phyloP scores from a whole-genome alignment of 2,797 vertebrate genomes.

The Pitangus sulphuratus region DNA sequence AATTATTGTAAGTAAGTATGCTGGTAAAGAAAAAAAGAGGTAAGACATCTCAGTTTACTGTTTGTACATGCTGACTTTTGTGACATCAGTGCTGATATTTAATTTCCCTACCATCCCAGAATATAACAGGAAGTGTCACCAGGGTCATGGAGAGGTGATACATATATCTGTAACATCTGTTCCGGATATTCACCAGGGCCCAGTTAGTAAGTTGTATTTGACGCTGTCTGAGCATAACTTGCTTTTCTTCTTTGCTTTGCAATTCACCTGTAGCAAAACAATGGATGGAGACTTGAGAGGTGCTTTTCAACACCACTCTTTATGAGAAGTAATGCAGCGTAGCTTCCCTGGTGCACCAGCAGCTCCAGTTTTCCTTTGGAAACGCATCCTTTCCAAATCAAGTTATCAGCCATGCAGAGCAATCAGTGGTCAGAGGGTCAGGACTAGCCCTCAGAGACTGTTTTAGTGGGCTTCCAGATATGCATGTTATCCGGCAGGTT shows the following conservation, averaged over 20 bases:
- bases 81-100: not conserved
- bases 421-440: not conserved
- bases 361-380: not conserved
- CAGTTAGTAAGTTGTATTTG: not conserved
- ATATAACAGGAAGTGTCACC: not conserved
- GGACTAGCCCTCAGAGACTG: not conserved
- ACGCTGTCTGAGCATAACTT: not conserved
- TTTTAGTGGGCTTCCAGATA: not conserved
- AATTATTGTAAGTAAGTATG: not conserved
- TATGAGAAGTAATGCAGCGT: not conserved
- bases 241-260: conserved; percentile 8
- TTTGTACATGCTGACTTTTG: not conserved
- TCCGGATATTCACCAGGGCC: not conserved
- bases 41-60: not conserved
- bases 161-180: not conserved
- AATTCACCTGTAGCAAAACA: conserved; percentile 19
- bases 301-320: not conserved
- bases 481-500: not conserved
- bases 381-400: not conserved
- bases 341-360: fast-evolving
- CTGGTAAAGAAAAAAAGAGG: not conserved
- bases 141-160: not conserved
- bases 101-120: not conserved
- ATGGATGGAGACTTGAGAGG: not conserved
- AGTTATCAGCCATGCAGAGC: not conserved